Percentiles rank a stretch among this genome's conserved stretches.
Evolutionary conservation across 2,888 invertebrate genomes (phyloP).

Genomic region (Standfussiana lucernea): DNA sequence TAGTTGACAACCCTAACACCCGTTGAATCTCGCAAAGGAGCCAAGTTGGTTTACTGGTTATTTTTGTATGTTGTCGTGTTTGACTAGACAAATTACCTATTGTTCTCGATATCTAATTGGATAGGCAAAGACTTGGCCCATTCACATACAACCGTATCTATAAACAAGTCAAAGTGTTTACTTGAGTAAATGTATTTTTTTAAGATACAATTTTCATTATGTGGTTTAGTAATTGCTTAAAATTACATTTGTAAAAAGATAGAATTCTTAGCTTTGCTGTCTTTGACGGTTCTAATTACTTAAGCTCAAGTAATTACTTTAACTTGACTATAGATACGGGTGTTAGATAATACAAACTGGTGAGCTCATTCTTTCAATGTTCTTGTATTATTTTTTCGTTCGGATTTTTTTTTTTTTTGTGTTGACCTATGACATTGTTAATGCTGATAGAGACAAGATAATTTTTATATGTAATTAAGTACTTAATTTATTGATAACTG

Average conservation of each 20-base stretch:
- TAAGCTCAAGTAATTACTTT: too few relatives aligned
- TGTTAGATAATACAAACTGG: neutral
- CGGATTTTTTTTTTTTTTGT: too few relatives aligned
- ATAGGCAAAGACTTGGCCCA: neutral
- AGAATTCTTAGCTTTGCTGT: too few relatives aligned
- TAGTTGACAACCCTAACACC: neutral
- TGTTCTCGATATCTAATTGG: constrained; percentile 42
- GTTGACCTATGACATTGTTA: neutral
- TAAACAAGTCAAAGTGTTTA: too few relatives aligned
- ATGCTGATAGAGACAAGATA: neutral
- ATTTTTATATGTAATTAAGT: too few relatives aligned
- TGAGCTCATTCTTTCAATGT: constrained; percentile 27
- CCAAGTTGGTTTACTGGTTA: neutral
- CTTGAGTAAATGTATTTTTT: too few relatives aligned
- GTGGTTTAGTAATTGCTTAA: too few relatives aligned
- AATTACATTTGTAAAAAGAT: too few relatives aligned
- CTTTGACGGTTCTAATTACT: too few relatives aligned
- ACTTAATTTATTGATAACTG: neutral
- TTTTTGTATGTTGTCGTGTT: neutral
- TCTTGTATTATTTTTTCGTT: neutral
- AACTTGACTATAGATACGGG: too few relatives aligned
- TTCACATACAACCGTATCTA: too few relatives aligned
- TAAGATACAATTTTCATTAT: too few relatives aligned
- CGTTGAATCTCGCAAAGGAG: neutral
- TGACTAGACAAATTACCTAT: constrained; percentile 31